These are phyloP conservation scores for Miniopterus natalensis DNA, from an alignment of 2,113 vertebrate species.

Conservation along the genomic window DNA sequence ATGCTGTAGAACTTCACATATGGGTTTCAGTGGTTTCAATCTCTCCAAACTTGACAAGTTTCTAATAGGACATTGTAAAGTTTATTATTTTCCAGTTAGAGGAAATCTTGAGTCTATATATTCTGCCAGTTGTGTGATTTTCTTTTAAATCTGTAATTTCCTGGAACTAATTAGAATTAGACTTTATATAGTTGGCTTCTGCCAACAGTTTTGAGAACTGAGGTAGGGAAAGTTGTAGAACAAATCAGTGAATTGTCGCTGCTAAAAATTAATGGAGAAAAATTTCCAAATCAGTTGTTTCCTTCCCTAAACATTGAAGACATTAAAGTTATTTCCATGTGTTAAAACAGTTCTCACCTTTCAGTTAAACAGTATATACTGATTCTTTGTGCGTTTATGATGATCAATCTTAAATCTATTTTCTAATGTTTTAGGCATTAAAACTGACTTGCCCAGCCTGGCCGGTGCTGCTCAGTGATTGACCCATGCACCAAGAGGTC, in stretches of 20 bases:
- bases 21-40: background rate
- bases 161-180: conserved; percentile 37
- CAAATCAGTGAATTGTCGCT: conserved; percentile 21
- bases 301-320: conserved; percentile 17
- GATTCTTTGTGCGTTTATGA: background rate
- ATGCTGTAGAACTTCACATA: background rate
- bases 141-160: conserved; percentile 23
- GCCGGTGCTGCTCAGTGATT: too few species aligned
- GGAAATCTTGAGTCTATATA: conserved; percentile 10
- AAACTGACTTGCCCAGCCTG: background rate
- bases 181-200: conserved; percentile 2
- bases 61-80: background rate
- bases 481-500: too few species aligned
- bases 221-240: conserved; percentile 36
- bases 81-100: conserved; percentile 34
- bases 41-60: background rate
- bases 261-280: background rate
- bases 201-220: conserved; percentile 40
- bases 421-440: conserved; percentile 43
- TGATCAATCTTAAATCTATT: conserved; percentile 18
- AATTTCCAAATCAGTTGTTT: background rate
- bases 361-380: background rate
- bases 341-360: background rate
- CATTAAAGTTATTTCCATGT: background rate
- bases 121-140: background rate